Percentiles rank a stretch among this genome's conserved stretches.
Evolutionary conservation across 2,797 vertebrate species (phyloP).

Genomic region (Antrozous pallidus): DNA sequence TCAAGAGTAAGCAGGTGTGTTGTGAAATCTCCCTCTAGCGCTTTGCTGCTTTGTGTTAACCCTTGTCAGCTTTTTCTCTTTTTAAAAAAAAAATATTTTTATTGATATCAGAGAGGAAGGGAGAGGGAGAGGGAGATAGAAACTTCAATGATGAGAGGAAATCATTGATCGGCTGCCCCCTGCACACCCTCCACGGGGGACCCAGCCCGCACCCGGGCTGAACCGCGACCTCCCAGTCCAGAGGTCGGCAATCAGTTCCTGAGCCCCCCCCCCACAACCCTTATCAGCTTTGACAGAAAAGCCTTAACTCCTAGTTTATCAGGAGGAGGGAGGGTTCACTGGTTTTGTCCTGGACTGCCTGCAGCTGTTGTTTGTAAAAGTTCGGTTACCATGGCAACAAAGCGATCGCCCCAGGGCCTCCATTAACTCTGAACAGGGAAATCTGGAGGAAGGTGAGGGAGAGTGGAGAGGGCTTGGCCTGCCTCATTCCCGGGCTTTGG

Average conservation of each 20-base stretch:
- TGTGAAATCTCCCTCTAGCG: not conserved
- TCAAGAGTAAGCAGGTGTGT: not conserved
- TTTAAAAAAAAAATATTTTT: no score
- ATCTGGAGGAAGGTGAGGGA: not conserved
- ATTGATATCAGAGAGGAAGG: no score
- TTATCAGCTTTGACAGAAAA: not conserved
- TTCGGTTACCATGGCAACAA: not conserved
- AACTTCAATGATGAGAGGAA: no score
- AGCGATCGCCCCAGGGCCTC: not conserved
- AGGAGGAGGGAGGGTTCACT: not conserved
- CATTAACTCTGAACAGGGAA: not conserved
- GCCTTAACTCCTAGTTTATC: not conserved
- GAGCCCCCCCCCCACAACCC: no score
- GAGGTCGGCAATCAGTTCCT: no score
- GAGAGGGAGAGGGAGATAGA: no score
- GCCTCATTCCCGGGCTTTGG: not conserved
- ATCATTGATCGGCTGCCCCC: no score
- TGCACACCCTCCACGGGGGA: no score
- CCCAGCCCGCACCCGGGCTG: no score
- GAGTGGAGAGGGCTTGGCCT: not conserved
- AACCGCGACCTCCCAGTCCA: no score
- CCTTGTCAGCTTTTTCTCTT: not conserved
- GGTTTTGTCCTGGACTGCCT: not conserved
- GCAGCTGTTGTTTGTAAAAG: conserved; percentile 27
- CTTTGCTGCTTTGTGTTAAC: not conserved